Evolutionary conservation across 2,113 vertebrate species (phyloP).

Genomic region (Cercopithecus mona): DNA sequence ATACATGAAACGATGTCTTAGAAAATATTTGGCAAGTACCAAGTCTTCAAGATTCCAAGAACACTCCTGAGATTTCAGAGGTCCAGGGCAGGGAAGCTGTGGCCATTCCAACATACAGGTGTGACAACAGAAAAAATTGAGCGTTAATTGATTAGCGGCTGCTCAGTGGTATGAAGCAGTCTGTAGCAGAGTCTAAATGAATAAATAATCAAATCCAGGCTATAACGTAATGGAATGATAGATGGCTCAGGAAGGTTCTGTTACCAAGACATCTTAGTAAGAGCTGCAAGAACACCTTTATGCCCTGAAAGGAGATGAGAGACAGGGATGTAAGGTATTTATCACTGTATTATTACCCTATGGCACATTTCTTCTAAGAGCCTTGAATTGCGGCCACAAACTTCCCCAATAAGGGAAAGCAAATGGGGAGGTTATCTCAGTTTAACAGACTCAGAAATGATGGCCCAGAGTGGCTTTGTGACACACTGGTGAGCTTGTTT

Average conservation of each 20-base stretch:
- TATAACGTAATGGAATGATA: not conserved
- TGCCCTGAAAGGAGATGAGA: not conserved
- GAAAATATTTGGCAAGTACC: not conserved
- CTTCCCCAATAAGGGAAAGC: not conserved
- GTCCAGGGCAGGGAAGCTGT: not conserved
- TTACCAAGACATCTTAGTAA: not conserved
- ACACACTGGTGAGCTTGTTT: conserved; percentile 12
- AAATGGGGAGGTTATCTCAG: not conserved
- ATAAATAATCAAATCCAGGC: conserved; percentile 25
- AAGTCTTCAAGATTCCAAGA: conserved; percentile 1
- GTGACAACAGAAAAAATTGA: conserved; percentile 47
- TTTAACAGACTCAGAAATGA: conserved; percentile 51
- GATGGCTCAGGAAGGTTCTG: not conserved
- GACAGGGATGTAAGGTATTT: not conserved
- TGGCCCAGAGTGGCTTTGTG: not conserved
- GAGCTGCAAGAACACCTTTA: not conserved
- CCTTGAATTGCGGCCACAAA: not conserved
- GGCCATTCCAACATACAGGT: not conserved
- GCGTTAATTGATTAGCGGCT: conserved; percentile 44
- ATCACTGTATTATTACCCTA: not conserved
- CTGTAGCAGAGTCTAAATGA: conserved; percentile 43
- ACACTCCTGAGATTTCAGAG: conserved; percentile 15
- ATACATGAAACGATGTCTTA: not conserved
- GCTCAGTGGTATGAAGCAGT: not conserved
- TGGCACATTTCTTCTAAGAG: not conserved